Evolutionary conservation across 2,113 vertebrate species (phyloP), one percentile per base, ranked within the genome.

Genomic region (Ptilorrhoa leucosticta): DNA sequence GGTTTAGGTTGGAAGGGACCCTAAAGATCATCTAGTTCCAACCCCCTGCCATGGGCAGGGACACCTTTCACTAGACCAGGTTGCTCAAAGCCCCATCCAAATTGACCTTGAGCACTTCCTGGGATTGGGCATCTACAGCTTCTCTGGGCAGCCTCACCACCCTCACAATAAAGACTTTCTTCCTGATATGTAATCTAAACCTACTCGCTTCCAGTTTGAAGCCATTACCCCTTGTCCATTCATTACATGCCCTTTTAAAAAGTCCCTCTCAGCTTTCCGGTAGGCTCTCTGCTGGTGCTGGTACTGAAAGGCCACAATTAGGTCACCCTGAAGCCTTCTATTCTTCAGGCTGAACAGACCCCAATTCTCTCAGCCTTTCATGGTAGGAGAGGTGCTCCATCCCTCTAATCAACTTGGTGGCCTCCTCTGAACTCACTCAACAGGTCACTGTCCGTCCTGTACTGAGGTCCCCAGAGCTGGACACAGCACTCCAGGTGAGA

Each of bases 301-400:
- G 13, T 35, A n/a, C 17, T n/a, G n/a, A 14, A 47, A 75, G 47
- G 61, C 39, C 53, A 47, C 45, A 89, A 5, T 31, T 68, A 53
- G 24, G 45, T 68, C 20, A 75, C 0, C 0, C 53, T 75, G 53
- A 68, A 75, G 30, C 2, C 1, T 68, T 53, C 28, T 68, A 20
- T 66, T 73, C n/a, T 66, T 23, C 44, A 68, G 44, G 26, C 37
- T 72, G 31, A 37, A 37, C 21, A 57, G 18, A 64, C 35, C 9
- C 35, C 24, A 72, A 0, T 64, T 48, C 26, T 72, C 15, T 37
- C 57, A 57, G 66, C 37, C 66, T 44, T 81, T 44, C 28, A 23
- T 37, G 12, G 5, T 20, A 73, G 68, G 33, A 73, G 37, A 51
- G 22, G 10, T 39, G 44, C 15, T 89, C 37, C 23, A 39, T 73